Base-by-base conservation (phyloP, 2,888 invertebrate genomes). In the Cetonia aurata region DNA sequence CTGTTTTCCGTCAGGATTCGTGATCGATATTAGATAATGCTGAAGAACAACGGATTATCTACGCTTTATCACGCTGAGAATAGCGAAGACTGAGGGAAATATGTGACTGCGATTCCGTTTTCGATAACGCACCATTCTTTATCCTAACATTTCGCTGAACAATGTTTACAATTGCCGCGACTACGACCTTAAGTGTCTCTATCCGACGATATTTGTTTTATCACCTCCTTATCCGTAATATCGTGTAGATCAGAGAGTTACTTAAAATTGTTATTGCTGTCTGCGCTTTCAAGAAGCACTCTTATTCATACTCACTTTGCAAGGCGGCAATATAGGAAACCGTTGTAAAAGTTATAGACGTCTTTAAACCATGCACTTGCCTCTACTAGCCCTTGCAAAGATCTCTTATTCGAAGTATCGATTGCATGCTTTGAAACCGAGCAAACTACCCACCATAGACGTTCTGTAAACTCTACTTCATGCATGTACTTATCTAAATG, bases 31-130 rank as follows among this genome's bases (percentile, higher is more conserved):
- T 62, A 50, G 62, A 62, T 62, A 62, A 62, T 62, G 17, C 50
- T 37, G 62, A 10, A n/a, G 62, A 62, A 62, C 62, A 62, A 37
- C 33, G 62, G 62, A 62, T 62, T 62, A 62, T 62, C 62, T 62
- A 50, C 48, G 48, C 37, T 62, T 62, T 62, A 62, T 62, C 62
- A 50, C 62, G 33, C 13, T 15, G 48, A 48, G 50, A 62, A 62
- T 50, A 17, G 33, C 62, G 62, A 48, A 33, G 33, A 19, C 37
- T 12, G 37, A 4, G 31, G 48, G 37, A 62, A 62, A 62, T 62
- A 62, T 62, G 62, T 62, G 48, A 62, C 62, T 48, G 37, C 62
- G 33, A 62, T 62, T 62, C 48, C 62, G 33, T 62, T 62, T 33
- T 44, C 62, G 62, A 62, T 62, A 62, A 62, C 62, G 48, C 62